phyloP scores from a whole-genome alignment of 2,113 vertebrate species.

The Odontophorus gujanensis region DNA sequence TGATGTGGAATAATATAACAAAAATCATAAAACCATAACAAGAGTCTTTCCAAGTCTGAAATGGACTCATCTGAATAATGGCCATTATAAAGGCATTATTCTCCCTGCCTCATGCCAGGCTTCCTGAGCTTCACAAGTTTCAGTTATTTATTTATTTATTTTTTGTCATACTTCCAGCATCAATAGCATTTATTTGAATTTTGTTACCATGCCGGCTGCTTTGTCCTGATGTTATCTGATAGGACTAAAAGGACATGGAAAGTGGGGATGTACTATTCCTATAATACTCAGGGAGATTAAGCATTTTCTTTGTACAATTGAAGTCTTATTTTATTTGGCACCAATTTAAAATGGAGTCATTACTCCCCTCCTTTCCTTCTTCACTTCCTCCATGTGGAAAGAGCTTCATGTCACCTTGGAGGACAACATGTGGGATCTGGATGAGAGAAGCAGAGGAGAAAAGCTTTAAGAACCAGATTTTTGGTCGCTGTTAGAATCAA shows the following conservation, averaged over 20 bases:
- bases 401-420: not conserved
- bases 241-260: conserved; percentile 9
- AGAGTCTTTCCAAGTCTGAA: not conserved
- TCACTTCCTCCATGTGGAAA: not conserved
- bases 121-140: not conserved
- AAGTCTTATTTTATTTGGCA: conserved; percentile 10
- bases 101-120: not conserved
- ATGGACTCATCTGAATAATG: not conserved
- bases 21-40: no score
- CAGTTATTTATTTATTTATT: no score
- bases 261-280: not conserved
- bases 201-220: conserved; percentile 4
- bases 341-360: not conserved
- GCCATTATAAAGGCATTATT: not conserved
- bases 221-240: not conserved
- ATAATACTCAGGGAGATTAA: not conserved
- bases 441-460: not conserved
- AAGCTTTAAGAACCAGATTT: conserved; percentile 10
- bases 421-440: not conserved
- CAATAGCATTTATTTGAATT: not conserved
- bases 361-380: not conserved
- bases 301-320: not conserved
- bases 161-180: not conserved
- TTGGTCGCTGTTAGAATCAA: conserved; percentile 4
- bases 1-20: no score